Evolutionary conservation across 37 sponge, comb jelly and placozoan species (phyloP).

Genomic region (Dysidea cf. avara): DNA sequence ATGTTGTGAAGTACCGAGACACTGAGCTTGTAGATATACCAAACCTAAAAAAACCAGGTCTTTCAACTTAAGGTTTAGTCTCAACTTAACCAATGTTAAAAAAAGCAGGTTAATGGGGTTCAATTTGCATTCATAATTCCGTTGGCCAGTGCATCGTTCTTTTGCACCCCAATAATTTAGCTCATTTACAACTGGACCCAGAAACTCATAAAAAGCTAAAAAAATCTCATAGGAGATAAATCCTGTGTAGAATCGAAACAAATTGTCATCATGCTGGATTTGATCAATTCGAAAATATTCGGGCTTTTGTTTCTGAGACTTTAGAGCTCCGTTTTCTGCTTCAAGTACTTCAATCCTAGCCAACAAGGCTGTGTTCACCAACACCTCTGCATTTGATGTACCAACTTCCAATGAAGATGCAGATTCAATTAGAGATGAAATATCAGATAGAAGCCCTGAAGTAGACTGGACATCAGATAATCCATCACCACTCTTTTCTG

Average conservation of each 20-base stretch:
- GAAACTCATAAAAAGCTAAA: conserved; percentile 53
- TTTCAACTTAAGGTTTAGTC: conserved; percentile 12
- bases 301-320: not conserved
- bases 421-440: too few species aligned
- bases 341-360: conserved; percentile 39
- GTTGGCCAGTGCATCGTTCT: conserved; percentile 3
- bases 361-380: conserved; percentile 8
- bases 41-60: conserved; percentile 39
- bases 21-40: not conserved
- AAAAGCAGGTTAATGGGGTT: conserved; percentile 40
- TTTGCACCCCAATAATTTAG: conserved; percentile 52
- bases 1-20: conserved; percentile 8
- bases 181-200: conserved; percentile 43
- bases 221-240: conserved; percentile 37
- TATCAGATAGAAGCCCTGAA: not conserved
- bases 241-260: conserved; percentile 42
- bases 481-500: conserved; percentile 1
- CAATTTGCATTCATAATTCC: conserved; percentile 27
- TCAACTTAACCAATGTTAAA: conserved; percentile 28
- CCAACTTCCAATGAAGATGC: too few species aligned
- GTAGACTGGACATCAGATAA: too few species aligned
- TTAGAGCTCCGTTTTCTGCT: conserved; percentile 4
- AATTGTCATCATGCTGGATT: conserved; percentile 33
- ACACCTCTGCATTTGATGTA: too few species aligned
- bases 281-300: conserved; percentile 24